Evolutionary conservation across 2,797 vertebrate species (phyloP), one percentile per base, ranked within the genome.

Genomic region (Okamejei kenojei): DNA sequence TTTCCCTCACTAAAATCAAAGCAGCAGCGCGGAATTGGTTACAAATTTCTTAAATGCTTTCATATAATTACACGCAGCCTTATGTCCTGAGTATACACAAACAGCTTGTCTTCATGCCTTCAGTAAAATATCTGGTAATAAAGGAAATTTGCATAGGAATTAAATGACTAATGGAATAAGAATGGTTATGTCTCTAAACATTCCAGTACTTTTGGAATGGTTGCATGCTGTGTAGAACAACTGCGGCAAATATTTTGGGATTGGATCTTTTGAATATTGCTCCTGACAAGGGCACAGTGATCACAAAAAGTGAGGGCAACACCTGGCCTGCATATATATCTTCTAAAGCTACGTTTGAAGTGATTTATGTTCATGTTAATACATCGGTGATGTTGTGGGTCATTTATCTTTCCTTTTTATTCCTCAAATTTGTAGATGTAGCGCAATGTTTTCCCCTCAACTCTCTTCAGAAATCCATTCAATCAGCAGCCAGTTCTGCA

Each of bases 331-430:
- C 35, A 91, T 45, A 73, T 29, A 73, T 63, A 90, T 90, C 68
- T 38, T 90, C 90, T 26, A 74, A 91, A 13, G 63, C 35, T 90
- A 71, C 23, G 32, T 91, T 71, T 71, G 90, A 91, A 91, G 38
- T 54, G 90, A 91, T 74, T 91, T 65, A 91, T 91, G 90, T 73
- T 54, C 19, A 74, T 21, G 6, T 91, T 73, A 74, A 91, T 91
- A 73, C 68, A 13, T 74, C 65, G 21, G 71, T 19, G 71, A 38
- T 91, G 45, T 73, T 91, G 32, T 45, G 45, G 32, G 73, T 91
- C 71, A 90, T 74, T 45, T 61, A 45, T 91, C 9, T 35, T 74
- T 21, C 73, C 9, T 78, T 78, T 78, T 32, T 35, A n/a, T 78
- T 86, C 17, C 71, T 38, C 8, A 45, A n/a, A 90, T 71, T 7